Evolutionary conservation across 1,140 invertebrate genomes (phyloP).

Genomic region (Psilanteris sp.): DNA sequence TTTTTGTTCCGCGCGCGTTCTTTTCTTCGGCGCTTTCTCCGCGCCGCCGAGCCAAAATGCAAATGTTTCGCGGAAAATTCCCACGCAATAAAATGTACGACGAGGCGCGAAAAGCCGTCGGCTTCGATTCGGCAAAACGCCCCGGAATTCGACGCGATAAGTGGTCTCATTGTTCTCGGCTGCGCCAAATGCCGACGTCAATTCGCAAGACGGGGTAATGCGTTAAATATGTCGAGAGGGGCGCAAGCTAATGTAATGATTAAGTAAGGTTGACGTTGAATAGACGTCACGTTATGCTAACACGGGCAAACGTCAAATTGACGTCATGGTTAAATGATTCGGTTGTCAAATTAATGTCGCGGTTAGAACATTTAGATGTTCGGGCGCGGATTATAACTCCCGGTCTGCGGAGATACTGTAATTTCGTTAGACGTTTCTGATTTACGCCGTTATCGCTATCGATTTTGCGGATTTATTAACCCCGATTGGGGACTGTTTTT

Average conservation of each 20-base stretch:
- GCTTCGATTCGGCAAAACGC: conserved; percentile 22
- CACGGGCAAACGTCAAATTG: conserved; percentile 31
- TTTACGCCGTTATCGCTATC: neutral
- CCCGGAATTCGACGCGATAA: conserved; percentile 15
- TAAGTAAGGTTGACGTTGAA: conserved; percentile 47
- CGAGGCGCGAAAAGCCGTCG: conserved; percentile 21
- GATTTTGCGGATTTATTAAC: neutral
- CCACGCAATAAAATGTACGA: conserved; percentile 40
- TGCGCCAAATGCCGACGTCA: conserved; percentile 20
- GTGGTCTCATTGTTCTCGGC: conserved; percentile 26
- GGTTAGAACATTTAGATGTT: conserved; percentile 40
- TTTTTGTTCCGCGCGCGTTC: no score
- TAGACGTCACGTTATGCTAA: conserved; percentile 33
- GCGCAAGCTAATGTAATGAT: conserved; percentile 25
- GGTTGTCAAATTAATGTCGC: conserved; percentile 51
- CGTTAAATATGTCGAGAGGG: conserved; percentile 27
- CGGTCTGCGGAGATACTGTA: conserved; percentile 5
- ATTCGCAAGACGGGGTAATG: conserved; percentile 28
- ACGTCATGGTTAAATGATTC: conserved; percentile 39
- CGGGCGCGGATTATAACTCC: conserved; percentile 16
- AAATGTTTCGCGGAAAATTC: conserved; percentile 33
- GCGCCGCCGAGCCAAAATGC: neutral
- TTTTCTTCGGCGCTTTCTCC: neutral
- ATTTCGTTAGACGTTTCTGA: conserved; percentile 13
- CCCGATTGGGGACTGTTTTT: no score